A percentile compares a stretch with the other conserved stretches of the same genome.
Evolutionary conservation across 2,113 vertebrate species (phyloP).

Genomic region (Eulacestoma nigropectus): DNA sequence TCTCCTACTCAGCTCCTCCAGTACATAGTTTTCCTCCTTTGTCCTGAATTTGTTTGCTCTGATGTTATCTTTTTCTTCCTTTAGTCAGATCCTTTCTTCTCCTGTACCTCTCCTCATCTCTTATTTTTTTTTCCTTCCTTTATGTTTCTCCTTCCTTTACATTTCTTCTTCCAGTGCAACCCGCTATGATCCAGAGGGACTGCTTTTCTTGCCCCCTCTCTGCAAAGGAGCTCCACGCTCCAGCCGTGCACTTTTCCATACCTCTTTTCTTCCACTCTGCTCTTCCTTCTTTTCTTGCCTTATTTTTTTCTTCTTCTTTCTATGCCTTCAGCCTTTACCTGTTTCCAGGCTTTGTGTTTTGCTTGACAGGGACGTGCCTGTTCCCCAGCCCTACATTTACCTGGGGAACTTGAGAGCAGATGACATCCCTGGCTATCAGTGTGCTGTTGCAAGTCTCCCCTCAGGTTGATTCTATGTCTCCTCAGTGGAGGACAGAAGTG

Average conservation of each 20-base stretch:
- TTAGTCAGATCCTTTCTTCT: not conserved
- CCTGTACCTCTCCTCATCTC: not conserved
- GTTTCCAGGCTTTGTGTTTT: not conserved
- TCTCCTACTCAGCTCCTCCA: not conserved
- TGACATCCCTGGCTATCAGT: not conserved
- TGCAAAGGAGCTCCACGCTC: not conserved
- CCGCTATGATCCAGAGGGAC: not conserved
- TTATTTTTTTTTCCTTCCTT: not conserved
- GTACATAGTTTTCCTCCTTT: not conserved
- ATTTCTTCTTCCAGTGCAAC: not conserved
- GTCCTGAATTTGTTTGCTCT: not conserved
- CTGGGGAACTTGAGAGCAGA: not conserved
- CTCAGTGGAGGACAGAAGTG: not conserved
- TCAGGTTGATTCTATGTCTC: not conserved
- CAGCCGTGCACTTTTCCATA: not conserved
- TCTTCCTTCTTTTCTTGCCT: not conserved
- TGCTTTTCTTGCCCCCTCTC: not conserved
- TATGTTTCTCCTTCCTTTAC: not conserved
- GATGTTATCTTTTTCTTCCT: not conserved
- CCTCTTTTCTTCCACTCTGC: not conserved
- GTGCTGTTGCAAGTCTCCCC: not conserved
- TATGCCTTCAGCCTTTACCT: not conserved
- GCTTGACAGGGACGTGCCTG: not conserved
- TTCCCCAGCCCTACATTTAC: not conserved
- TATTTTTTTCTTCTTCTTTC: not conserved